Base-by-base conservation (phyloP, 2,888 invertebrate genomes). In the Synanthedon vespiformis region DNA sequence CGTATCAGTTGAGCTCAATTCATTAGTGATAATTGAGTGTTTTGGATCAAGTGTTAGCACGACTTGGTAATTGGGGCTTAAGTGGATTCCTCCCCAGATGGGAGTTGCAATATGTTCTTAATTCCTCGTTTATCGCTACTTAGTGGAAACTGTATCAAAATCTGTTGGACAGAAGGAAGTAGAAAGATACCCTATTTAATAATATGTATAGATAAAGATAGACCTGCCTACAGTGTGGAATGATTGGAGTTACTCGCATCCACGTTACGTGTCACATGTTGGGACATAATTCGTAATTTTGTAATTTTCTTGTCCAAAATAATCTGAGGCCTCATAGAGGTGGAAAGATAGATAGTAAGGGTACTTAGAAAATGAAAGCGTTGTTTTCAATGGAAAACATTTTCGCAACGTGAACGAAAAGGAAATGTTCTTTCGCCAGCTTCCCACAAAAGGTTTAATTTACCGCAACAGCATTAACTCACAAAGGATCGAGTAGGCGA, bases 21-120 rank as follows among this genome's bases (percentile, higher is more conserved):
- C 48, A 52, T 40, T 18, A 48, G 16, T 10, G 11, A 48, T 48
- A 52, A 49, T 52, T 52, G 48, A 48, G 48, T 48, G 51, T 34
- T n/a, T 52, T 34, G 55, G 51, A 48, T 40, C 52, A 48, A 52
- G 51, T 48, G 54, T 62, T 61, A 61, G 57, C 56, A 54, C 63
- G 40, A 57, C 48, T 55, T 53, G 48, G 51, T 54, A 54, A 56
- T 59, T 57, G 52, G 50, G 49, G 52, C 53, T 55, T 61, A 53
- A 53, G 57, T 57, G 63, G 59, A 59, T 61, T 51, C 50, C 52
- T 56, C 41, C 52, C 53, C 40, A 41, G 41, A 13, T 41, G 41
- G 41, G 3, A 41, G 41, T 41, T 41, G n/a, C 41, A 12, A 14
- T 11, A 14, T 12, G 14, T 13, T 44, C 6, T 44, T 3, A n/a